Conservation (phyloP, 2,888 invertebrate genomes). For the Microplitis deprimator region DNA sequence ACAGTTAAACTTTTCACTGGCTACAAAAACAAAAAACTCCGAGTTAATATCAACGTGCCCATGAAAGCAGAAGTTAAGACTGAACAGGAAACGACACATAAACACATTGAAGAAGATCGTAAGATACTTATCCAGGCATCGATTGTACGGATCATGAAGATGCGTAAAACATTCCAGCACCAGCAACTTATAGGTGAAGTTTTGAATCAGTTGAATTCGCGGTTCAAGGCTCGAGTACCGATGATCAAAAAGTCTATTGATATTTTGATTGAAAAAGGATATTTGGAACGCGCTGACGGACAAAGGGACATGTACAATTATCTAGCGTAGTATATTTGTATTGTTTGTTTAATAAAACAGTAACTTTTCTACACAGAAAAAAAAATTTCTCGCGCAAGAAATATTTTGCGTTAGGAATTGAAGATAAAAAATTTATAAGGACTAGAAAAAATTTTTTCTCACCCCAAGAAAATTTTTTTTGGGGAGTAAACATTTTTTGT, state of each 20-base stretch:
- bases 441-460: no score
- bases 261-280: slow-evolving; percentile 99
- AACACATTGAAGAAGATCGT: slow-evolving; percentile 98
- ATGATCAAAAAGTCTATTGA: slow-evolving; percentile 99
- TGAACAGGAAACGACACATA: slow-evolving; percentile 97
- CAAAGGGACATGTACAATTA: slow-evolving; percentile 99
- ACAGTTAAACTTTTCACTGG: slow-evolving; percentile 82
- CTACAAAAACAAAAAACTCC: slow-evolving; percentile 95
- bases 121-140: slow-evolving; percentile 96
- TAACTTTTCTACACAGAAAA: background rate
- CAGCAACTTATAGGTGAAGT: slow-evolving; percentile 97
- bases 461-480: no score
- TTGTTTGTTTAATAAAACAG: slow-evolving; percentile 9
- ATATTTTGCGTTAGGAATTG: background rate
- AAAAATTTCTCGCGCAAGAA: background rate
- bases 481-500: no score
- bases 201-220: slow-evolving; percentile 91
- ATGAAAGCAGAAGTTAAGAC: slow-evolving; percentile 97
- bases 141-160: slow-evolving; percentile 98
- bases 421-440: no score
- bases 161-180: slow-evolving; percentile 93
- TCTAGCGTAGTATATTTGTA: slow-evolving; percentile 78
- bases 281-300: slow-evolving; percentile 95
- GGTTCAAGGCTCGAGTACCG: slow-evolving; percentile 98
- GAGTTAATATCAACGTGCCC: slow-evolving; percentile 98